A percentile compares a stretch with the other conserved stretches of the same genome.
Conservation (phyloP, 2,113 vertebrate species). For the Melanocharis versteri region DNA sequence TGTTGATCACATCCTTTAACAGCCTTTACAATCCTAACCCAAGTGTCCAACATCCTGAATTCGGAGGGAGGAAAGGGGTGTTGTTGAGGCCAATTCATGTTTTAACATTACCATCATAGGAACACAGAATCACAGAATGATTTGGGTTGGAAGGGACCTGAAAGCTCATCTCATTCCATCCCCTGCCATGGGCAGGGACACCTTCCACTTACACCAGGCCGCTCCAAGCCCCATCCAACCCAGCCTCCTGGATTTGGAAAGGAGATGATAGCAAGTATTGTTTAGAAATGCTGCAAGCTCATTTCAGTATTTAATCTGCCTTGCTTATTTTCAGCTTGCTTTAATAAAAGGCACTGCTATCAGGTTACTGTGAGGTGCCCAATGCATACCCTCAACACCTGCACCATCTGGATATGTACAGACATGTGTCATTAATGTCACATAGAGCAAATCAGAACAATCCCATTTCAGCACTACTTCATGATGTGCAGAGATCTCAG, state of each 20-base stretch:
- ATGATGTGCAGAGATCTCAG: not conserved
- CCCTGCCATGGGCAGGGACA: not conserved
- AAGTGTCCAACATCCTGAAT: not conserved
- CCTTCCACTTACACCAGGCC: not conserved
- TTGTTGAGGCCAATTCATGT: not conserved
- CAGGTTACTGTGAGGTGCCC: not conserved
- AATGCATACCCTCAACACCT: not conserved
- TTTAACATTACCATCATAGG: not conserved
- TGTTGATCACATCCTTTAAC: not conserved
- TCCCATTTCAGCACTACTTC: not conserved
- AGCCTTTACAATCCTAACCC: not conserved
- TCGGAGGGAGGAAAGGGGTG: not conserved
- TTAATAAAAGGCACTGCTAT: not conserved
- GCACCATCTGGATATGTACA: accelerated
- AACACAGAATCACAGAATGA: not conserved
- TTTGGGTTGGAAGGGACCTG: not conserved
- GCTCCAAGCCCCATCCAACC: not conserved
- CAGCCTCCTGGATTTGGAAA: not conserved
- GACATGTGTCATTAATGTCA: not conserved
- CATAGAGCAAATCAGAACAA: not conserved
- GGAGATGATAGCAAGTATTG: not conserved
- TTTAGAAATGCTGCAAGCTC: not conserved
- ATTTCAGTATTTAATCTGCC: not conserved
- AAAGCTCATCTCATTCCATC: not conserved
- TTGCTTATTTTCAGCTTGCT: not conserved